Conservation (phyloP, 2,113 vertebrate genomes). For the Apodemus speciosus region DNA sequence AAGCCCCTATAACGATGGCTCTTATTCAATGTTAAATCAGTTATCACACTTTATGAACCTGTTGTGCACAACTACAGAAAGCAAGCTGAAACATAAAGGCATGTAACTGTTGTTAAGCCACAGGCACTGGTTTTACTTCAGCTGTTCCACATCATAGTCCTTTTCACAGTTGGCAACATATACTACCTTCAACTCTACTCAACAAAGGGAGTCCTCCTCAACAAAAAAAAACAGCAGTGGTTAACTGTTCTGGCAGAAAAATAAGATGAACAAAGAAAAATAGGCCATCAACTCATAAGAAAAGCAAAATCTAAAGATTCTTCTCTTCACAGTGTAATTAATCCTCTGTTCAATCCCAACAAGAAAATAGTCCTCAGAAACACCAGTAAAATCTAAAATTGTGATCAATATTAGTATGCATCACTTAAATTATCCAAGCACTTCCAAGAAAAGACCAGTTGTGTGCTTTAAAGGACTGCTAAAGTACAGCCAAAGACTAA, state of each 20-base stretch:
- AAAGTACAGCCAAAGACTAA: slow-evolving; percentile 17
- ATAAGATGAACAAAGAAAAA: background rate
- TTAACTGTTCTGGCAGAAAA: background rate
- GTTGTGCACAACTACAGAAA: background rate
- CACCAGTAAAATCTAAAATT: slow-evolving; percentile 6
- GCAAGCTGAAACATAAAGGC: background rate
- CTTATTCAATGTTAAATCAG: slow-evolving; percentile 18
- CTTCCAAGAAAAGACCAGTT: background rate
- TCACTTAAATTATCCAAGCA: background rate
- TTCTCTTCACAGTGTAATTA: slow-evolving; percentile 14
- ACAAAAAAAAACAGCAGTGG: background rate
- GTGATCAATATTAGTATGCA: slow-evolving; percentile 17
- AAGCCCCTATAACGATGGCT: background rate
- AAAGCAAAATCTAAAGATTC: slow-evolving; percentile 23
- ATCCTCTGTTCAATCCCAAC: background rate
- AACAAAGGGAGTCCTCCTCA: background rate
- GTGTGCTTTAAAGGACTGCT: slow-evolving; percentile 37
- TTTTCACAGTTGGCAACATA: slow-evolving; percentile 36
- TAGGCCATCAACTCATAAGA: background rate
- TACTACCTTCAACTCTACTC: slow-evolving; percentile 5
- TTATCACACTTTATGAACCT: background rate
- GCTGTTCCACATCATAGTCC: background rate
- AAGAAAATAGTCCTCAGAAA: background rate
- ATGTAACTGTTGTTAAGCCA: slow-evolving; percentile 18
- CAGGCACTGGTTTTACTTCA: slow-evolving; percentile 11